Base-by-base conservation (phyloP, 2,113 vertebrate genomes). In the Dromaius novaehollandiae region DNA sequence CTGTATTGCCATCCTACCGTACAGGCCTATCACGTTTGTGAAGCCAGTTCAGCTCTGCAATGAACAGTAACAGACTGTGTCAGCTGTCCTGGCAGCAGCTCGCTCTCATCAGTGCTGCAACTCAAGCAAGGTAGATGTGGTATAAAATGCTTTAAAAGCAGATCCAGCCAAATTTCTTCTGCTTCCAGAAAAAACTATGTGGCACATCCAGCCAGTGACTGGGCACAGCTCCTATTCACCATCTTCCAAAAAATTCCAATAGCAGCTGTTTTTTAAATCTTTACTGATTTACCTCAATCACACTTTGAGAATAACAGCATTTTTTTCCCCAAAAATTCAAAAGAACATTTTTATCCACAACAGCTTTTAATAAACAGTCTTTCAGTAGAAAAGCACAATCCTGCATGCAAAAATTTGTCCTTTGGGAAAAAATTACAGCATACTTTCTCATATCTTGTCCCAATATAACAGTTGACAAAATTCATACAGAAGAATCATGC, bases 361-460 rank as follows among this genome's bases (percentile, higher is more conserved):
- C 16, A 3, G 0, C 32, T 63, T 96, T 82, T 86, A 95, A 75
- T 83, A 90, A 95, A 51, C 15, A 20, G 34, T 77, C 94, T 83
- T 82, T 96, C 69, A 90, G 83, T 8, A 95, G 42, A 44, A 93
- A 95, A 90, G 42, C 4, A 65, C 56, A 96, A 93, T 50, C 30
- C 17, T 66, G 17, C 51, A 73, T 40, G 28, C 9, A 95, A 95
- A 96, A 81, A 60, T 80, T 50, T 61, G 34, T 75, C 85, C 88
- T 86, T 86, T 64, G 77, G 25, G 85, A 88, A 81, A 28, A 28
- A 61, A 90, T 63, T 93, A 90, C 84, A 86, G 46, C 75, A 97
- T 96, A 86, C n/a, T 96, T 97, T 84, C 48, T 91, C 77, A 91
- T 66, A 96, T 79, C 71, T 92, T 94, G 68, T 96, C 83, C 50